Evolutionary conservation across 2,113 vertebrate genomes (phyloP), one percentile per base, ranked within the genome.

Genomic region (Uria lomvia): DNA sequence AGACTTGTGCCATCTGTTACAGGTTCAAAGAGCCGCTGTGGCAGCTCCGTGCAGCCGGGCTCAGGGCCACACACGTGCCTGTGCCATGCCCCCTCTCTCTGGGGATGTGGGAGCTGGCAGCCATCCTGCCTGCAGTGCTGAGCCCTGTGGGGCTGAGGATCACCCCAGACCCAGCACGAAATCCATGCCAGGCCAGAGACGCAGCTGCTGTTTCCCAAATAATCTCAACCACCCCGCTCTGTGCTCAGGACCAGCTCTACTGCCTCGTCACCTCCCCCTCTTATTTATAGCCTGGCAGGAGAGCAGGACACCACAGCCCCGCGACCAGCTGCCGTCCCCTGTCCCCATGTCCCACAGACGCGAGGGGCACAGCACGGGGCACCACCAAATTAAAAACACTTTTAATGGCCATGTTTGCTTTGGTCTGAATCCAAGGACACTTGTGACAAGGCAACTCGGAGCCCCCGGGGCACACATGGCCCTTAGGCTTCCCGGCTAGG

Each of bases 401-500:
- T 96, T 95, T 96, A 96, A 90, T 94, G 90, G 93, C 63, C 82
- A 49, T 3, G 0, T 93, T 84, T 56, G 71, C 92, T 97, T 95
- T 96, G 96, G 96, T 97, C 90, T 96, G 92, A 94, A 96, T 97
- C 86, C 86, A 90, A 76, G 75, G 92, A 53, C 95, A 97, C 96
- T 97, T 97, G 85, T 82, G 72, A 95, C 56, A 92, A 95, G 95
- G 94, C 88, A 97, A 90, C 43, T 58, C 0, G 0, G 18, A 77
- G 74, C 11, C 34, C 58, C 55, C 2, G 18, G 60, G 36, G 8
- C 27, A 38, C 5, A 2, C 11, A 5, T 12, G 11, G 34, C 15
- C 59, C 63, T 62, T 24, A 14, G 15, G 14, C n/a, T 74, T 68
- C 59, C 66, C 11, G 15, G 50, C 8, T 45, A 5, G 13, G 40